Conservation (phyloP, 2,113 vertebrate species). For the Aptenodytes patagonicus region DNA sequence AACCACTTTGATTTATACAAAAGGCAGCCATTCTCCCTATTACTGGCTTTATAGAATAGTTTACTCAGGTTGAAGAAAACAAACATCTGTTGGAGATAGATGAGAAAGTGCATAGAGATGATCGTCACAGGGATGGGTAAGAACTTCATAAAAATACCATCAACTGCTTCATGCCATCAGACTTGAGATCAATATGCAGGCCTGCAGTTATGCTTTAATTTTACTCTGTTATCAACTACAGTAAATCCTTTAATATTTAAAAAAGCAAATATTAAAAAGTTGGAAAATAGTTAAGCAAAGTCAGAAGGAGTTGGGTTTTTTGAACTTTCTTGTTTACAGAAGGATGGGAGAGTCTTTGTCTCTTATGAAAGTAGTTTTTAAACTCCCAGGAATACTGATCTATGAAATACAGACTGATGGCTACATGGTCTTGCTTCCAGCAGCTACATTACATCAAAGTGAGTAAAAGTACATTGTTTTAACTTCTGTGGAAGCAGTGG, state of each 20-base stretch:
- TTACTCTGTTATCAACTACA: not conserved
- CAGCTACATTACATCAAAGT: not conserved
- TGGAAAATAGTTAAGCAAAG: not conserved
- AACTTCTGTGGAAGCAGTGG: not conserved
- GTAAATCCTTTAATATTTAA: not conserved
- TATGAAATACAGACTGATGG: not conserved
- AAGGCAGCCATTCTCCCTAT: not conserved
- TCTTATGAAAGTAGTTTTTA: not conserved
- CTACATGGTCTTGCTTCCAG: not conserved
- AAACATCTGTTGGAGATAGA: not conserved
- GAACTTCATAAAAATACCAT: not conserved
- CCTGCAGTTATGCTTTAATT: not conserved
- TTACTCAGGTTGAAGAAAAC: not conserved
- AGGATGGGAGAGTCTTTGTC: not conserved
- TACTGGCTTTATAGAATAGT: not conserved
- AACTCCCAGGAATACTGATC: not conserved
- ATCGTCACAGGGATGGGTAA: not conserved
- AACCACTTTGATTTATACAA: not conserved
- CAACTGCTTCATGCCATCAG: not conserved
- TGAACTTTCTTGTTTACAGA: not conserved
- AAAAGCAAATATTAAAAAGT: not conserved
- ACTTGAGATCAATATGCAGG: not conserved
- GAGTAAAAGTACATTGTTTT: not conserved
- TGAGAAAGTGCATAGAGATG: not conserved
- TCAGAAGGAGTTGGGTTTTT: not conserved